Conservation (phyloP, 2,888 invertebrate species). For the Melieria picta region DNA sequence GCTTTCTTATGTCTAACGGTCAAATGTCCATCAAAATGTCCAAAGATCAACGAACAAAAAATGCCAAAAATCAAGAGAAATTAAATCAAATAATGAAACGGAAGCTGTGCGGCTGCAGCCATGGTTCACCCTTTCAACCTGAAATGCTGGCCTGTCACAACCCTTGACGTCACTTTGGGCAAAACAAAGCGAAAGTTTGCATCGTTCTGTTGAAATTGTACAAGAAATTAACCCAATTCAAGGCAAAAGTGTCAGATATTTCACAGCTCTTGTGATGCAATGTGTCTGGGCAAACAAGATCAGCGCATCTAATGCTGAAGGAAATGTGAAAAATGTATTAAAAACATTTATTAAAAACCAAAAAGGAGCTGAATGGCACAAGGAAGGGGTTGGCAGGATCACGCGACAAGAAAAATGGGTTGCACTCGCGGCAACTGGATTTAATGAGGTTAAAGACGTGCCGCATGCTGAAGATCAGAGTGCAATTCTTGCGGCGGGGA, state of each 20-base stretch:
- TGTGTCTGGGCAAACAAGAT: not conserved
- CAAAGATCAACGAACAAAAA: conserved; percentile 25
- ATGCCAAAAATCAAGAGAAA: conserved; percentile 21
- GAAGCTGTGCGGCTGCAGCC: conserved; percentile 30
- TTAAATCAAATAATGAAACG: not conserved
- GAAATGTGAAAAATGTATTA: not conserved
- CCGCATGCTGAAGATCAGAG: too few relatives aligned
- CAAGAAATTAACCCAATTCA: conserved; percentile 16
- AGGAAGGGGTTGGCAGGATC: not conserved
- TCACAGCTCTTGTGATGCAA: conserved; percentile 6
- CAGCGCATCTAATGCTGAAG: not conserved
- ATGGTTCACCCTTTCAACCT: conserved; percentile 19
- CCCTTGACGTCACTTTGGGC: not conserved
- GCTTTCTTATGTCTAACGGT: conserved; percentile 46
- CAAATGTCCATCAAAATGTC: conserved; percentile 51
- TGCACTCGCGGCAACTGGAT: too few relatives aligned
- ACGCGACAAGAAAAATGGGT: not conserved
- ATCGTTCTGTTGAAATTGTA: conserved; percentile 2
- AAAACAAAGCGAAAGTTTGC: conserved; percentile 6
- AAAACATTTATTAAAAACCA: not conserved
- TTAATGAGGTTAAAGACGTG: too few relatives aligned
- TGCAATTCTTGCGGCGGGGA: too few relatives aligned
- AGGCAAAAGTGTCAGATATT: conserved; percentile 22
- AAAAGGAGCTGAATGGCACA: conserved; percentile 13
- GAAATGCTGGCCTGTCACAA: not conserved